phyloP scores from a whole-genome alignment of 30 jellyfish, hydroid and myxozoan genomes.

The Turritopsis rubra region DNA sequence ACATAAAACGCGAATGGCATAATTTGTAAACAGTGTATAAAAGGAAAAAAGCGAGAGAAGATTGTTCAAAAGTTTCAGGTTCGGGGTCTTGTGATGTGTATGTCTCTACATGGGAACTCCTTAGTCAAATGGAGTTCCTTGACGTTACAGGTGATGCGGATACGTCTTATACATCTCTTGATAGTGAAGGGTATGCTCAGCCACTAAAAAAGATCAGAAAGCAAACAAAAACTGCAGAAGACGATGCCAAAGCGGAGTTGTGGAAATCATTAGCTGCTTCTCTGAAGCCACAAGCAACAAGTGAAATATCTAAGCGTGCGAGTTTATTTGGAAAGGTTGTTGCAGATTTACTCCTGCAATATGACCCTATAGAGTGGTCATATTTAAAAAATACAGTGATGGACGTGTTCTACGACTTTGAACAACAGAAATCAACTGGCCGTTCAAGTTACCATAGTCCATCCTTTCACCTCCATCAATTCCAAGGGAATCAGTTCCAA shows the following conservation, averaged over 20 bases:
- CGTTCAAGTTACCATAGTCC: slow-evolving; percentile 12
- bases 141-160: slow-evolving; percentile 35
- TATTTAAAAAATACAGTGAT: slow-evolving; percentile 14
- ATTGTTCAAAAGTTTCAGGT: slow-evolving; percentile 28
- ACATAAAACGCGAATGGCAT: slow-evolving; percentile 28
- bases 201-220: slow-evolving; percentile 19
- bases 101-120: slow-evolving; percentile 20
- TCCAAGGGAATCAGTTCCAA: slow-evolving; percentile 14
- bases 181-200: slow-evolving; percentile 15
- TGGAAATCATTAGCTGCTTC: slow-evolving; percentile 28
- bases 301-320: not conserved
- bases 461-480: not conserved
- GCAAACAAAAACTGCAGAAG: slow-evolving; percentile 28
- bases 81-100: slow-evolving; percentile 20
- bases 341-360: slow-evolving; percentile 20
- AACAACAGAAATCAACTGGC: not conserved
- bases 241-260: slow-evolving; percentile 26
- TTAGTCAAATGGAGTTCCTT: slow-evolving; percentile 31
- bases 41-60: slow-evolving; percentile 29
- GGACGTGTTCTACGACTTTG: slow-evolving; percentile 20
- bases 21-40: slow-evolving; percentile 14
- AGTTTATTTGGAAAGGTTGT: slow-evolving; percentile 19
- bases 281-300: slow-evolving; percentile 17
- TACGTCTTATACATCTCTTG: slow-evolving; percentile 19
- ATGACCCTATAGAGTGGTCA: slow-evolving; percentile 19